Conservation (phyloP, 1,140 invertebrate species). For the Panonychus citri region DNA sequence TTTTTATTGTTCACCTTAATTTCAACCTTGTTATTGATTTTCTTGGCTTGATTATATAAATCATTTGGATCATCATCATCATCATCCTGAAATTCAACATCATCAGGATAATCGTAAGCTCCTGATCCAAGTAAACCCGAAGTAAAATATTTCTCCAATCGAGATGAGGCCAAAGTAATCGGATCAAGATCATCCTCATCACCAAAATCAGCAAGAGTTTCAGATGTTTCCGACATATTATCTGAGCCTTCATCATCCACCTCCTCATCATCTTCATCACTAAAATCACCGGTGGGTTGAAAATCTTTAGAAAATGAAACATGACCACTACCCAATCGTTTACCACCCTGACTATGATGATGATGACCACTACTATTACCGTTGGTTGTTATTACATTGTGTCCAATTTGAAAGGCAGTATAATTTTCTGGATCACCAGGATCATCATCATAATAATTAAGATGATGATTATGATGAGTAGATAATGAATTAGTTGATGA, state of each 20-base stretch:
- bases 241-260: no score
- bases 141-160: conserved; percentile 69
- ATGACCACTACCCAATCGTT: background rate
- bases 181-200: conserved; percentile 24
- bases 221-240: conserved; percentile 4
- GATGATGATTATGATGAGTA: background rate
- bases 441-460: background rate
- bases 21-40: no score
- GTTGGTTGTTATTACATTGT: background rate
- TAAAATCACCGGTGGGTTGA: background rate
- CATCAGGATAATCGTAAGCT: conserved; percentile 9
- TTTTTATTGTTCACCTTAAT: no score
- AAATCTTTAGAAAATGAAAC: background rate
- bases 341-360: background rate
- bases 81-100: conserved; percentile 33
- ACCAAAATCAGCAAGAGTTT: conserved; percentile 11
- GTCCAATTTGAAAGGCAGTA: background rate
- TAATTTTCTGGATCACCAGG: background rate
- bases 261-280: background rate
- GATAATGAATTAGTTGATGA: background rate
- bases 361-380: background rate
- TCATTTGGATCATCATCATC: background rate
- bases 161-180: conserved; percentile 48
- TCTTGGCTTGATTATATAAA: no score
- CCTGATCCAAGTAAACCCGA: conserved; percentile 59